Base-by-base conservation (phyloP, 2,888 invertebrate genomes). In the Drosophila mettleri region DNA sequence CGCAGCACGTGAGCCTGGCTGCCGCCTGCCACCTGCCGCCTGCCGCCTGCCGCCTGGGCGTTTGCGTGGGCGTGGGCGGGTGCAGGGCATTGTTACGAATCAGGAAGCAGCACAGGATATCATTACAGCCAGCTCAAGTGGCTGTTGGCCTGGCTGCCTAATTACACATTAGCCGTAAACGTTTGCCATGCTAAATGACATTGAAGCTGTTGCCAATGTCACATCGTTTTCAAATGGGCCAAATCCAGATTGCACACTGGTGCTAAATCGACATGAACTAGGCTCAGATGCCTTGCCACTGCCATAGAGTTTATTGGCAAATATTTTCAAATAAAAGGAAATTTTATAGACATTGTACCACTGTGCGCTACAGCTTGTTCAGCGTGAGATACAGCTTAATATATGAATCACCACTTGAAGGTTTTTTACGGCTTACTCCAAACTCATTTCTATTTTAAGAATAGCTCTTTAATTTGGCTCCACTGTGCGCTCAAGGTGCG, bases 101-200 rank as follows among this genome's bases (percentile, higher is more conserved):
- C 66, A 65, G 67, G 70, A 60, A 62, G 49, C 60, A 34, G 16
- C 43, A 53, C 54, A 69, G 81, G 66, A 85, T 78, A 63, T 80
- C 85, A 69, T 80, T 85, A 80, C 36, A 43, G 46, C 22, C 43
- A 36, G 60, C 55, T 55, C 51, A 51, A 74, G 64, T 60, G 52
- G 22, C 45, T 54, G 69, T 34, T 54, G 59, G 52, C 55, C 31
- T 63, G 71, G 51, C 49, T 49, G 60, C 55, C 81, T 85, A 78
- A 80, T 84, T 78, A 69, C 66, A 69, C 79, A 80, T 78, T 81
- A 81, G 65, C 74, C 29, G 29, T 31, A 57, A 64, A 68, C 60
- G 68, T 72, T 71, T 60, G 67, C 48, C 52, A 49, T 20, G 67
- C 48, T 60, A 67, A 67, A 67, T 63, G 72, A 64, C 68, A 68